Percentiles rank a stretch among this genome's conserved stretches.
phyloP scores from a whole-genome alignment of 2,113 vertebrate species.

The Campylomormyrus tamandua region DNA sequence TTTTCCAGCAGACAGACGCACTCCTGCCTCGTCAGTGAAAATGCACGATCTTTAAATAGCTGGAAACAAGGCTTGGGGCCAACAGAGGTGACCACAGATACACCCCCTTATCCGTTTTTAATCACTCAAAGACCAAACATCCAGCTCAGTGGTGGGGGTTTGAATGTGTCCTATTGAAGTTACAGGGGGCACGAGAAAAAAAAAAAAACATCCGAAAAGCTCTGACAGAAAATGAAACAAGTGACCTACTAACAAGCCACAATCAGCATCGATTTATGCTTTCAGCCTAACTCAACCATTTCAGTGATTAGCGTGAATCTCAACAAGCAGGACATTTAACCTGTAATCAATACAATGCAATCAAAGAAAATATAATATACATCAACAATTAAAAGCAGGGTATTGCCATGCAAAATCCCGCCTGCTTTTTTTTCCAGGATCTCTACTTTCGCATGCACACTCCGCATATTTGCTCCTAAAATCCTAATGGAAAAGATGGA shows the following conservation, averaged over 20 bases:
- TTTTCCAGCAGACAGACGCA: constrained; percentile 48
- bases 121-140: constrained; percentile 11
- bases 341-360: neutral
- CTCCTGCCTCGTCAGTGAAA: constrained; percentile 48
- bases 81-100: constrained; percentile 46
- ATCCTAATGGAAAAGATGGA: neutral
- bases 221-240: neutral
- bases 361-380: neutral
- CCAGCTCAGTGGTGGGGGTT: neutral
- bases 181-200: neutral
- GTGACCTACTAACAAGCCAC: neutral
- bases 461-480: neutral
- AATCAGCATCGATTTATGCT: neutral
- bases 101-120: constrained; percentile 41
- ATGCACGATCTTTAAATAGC: constrained; percentile 58
- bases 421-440: neutral
- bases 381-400: neutral
- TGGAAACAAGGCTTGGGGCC: constrained; percentile 40
- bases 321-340: neutral
- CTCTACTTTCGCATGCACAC: neutral
- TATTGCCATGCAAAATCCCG: neutral
- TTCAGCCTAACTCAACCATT: neutral
- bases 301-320: neutral
- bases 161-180: neutral
- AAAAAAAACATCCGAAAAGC: neutral